A percentile compares a stretch with the other conserved stretches of the same genome.
Conservation (phyloP, 2,888 invertebrate genomes). For the Sisyra terminalis region DNA sequence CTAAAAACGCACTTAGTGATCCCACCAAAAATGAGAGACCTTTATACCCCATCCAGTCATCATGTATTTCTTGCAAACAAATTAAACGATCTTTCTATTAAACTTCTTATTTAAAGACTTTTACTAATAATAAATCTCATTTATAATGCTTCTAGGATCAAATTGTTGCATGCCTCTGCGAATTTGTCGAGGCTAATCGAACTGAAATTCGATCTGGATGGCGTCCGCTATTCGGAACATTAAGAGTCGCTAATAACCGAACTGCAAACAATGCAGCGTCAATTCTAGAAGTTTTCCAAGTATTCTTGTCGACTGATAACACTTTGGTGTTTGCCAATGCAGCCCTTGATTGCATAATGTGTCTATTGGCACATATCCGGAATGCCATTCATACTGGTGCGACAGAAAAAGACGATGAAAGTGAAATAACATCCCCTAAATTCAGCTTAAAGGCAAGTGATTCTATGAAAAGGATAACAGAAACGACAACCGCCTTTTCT, state of each 20-base stretch:
- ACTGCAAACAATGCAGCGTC: conserved; percentile 50
- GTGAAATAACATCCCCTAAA: conserved; percentile 20
- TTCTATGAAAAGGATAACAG: conserved; percentile 16
- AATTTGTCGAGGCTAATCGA: conserved; percentile 87
- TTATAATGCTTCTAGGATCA: conserved; percentile 42
- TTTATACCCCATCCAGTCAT: too few species aligned
- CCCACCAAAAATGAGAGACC: too few species aligned
- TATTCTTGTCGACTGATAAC: conserved; percentile 85
- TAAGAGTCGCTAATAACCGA: conserved; percentile 65
- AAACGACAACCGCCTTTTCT: conserved; percentile 3
- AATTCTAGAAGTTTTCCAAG: conserved; percentile 81
- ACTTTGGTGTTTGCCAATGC: conserved; percentile 88
- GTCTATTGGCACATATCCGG: conserved; percentile 62
- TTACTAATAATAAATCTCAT: too few species aligned
- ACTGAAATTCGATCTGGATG: conserved; percentile 91
- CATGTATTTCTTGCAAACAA: too few species aligned
- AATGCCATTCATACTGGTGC: conserved; percentile 38
- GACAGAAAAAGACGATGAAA: conserved; percentile 28
- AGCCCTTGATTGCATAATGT: conserved; percentile 83
- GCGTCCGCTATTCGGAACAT: conserved; percentile 87
- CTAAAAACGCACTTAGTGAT: too few species aligned
- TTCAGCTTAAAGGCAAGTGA: too few species aligned
- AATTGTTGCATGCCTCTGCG: conserved; percentile 88
- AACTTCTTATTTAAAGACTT: too few species aligned
- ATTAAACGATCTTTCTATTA: too few species aligned